Conservation (phyloP, 2,888 invertebrate genomes). For the Mycalesis mineus region DNA sequence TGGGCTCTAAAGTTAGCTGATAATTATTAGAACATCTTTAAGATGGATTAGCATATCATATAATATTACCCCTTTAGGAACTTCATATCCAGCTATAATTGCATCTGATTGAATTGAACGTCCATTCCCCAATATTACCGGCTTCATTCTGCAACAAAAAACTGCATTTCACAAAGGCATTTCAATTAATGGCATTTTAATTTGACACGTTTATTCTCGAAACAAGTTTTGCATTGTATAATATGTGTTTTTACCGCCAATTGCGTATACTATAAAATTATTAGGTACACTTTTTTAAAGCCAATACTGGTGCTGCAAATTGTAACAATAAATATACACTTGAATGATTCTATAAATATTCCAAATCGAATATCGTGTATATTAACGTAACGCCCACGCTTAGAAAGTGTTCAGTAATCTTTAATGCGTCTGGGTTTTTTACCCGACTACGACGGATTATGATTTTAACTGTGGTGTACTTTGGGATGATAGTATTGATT, state of each 20-base stretch:
- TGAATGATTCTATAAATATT: constrained; percentile 5
- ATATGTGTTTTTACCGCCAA: neutral
- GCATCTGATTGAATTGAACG: constrained; percentile 86
- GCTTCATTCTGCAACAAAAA: constrained; percentile 81
- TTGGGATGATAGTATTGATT: too few species aligned
- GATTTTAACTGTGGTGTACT: too few species aligned
- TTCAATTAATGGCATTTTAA: neutral
- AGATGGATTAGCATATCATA: neutral
- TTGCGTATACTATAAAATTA: neutral
- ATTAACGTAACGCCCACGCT: neutral
- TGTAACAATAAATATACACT: neutral
- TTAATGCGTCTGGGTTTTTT: neutral
- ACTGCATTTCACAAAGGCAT: neutral
- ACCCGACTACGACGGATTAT: too few species aligned
- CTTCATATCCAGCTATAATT: constrained; percentile 85
- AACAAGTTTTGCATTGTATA: neutral
- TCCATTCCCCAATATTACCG: constrained; percentile 89
- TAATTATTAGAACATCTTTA: too few species aligned
- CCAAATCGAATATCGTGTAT: neutral
- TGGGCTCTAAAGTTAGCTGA: too few species aligned
- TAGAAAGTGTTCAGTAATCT: neutral
- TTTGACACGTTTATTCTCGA: neutral
- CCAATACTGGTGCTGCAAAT: neutral
- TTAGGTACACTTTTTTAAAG: neutral
- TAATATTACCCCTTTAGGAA: constrained; percentile 86